phyloP scores from a whole-genome alignment of 2,888 invertebrate species.

The Rotaria magnacalcarata region DNA sequence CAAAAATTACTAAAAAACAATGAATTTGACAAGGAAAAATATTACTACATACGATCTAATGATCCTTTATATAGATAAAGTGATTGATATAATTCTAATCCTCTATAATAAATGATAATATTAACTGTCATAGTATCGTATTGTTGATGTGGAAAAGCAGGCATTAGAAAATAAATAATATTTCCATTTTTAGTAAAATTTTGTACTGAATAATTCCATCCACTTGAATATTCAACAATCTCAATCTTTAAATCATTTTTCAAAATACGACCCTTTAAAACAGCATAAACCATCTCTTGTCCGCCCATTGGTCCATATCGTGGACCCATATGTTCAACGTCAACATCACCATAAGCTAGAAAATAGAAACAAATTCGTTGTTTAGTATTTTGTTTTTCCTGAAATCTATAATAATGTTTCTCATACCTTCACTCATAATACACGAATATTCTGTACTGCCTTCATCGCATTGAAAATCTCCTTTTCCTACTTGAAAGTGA shows the following conservation, averaged over 20 bases:
- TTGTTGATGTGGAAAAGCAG: neutral
- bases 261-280: neutral
- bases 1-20: too few relatives aligned
- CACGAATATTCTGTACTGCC: neutral
- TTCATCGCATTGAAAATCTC: neutral
- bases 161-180: neutral
- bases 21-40: too few relatives aligned
- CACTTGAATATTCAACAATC: neutral
- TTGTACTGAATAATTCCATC: neutral
- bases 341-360: neutral
- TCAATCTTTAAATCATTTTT: neutral
- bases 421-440: neutral
- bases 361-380: neutral
- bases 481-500: neutral
- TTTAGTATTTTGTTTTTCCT: too few relatives aligned
- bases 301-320: neutral
- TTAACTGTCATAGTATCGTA: neutral
- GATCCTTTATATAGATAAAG: neutral
- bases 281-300: neutral
- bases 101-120: neutral
- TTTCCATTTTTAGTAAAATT: conserved; percentile 32
- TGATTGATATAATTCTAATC: neutral
- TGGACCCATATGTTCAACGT: neutral
- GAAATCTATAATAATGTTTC: neutral
- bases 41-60: too few relatives aligned